phyloP scores from a whole-genome alignment of 2,797 vertebrate species.

The Gephyroberyx darwinii region DNA sequence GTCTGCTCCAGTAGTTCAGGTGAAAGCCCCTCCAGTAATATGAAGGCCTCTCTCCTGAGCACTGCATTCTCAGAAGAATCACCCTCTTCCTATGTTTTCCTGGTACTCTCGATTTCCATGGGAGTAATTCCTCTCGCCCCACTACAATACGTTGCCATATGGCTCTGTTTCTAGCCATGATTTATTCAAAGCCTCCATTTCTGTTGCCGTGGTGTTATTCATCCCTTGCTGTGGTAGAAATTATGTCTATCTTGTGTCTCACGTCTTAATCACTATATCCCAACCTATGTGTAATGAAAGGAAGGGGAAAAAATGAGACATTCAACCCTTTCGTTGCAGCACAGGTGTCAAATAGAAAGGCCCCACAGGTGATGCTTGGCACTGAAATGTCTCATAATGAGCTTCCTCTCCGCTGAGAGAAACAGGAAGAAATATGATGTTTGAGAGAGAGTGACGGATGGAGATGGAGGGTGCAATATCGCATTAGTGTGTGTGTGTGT shows the following conservation, averaged over 20 bases:
- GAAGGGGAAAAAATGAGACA: conserved; percentile 33
- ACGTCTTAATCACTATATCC: no score
- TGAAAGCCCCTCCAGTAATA: conserved; percentile 42
- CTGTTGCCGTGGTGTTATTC: conserved; percentile 42
- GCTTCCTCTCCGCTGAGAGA: conserved; percentile 39
- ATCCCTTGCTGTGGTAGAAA: conserved; percentile 8
- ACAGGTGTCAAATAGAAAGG: conserved; percentile 54
- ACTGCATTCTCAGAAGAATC: conserved; percentile 12
- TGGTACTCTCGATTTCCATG: conserved; percentile 47
- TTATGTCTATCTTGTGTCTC: no score
- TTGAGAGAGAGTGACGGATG: conserved; percentile 50
- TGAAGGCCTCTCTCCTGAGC: conserved; percentile 13
- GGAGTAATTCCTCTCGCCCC: conserved; percentile 35
- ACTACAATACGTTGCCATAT: conserved; percentile 49
- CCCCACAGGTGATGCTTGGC: conserved; percentile 61
- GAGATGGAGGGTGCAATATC: conserved; percentile 38
- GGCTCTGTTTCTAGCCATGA: conserved; percentile 46
- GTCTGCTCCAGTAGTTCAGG: conserved; percentile 33
- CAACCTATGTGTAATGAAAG: conserved; percentile 44
- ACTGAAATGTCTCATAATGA: conserved; percentile 66
- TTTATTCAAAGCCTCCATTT: conserved; percentile 53
- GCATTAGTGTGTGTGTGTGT: neutral
- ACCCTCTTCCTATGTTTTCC: conserved; percentile 35
- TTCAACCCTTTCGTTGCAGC: conserved; percentile 27
- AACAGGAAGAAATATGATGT: conserved; percentile 26